phyloP scores from a whole-genome alignment of 2,888 invertebrate species.

The Platynereis dumerilii region DNA sequence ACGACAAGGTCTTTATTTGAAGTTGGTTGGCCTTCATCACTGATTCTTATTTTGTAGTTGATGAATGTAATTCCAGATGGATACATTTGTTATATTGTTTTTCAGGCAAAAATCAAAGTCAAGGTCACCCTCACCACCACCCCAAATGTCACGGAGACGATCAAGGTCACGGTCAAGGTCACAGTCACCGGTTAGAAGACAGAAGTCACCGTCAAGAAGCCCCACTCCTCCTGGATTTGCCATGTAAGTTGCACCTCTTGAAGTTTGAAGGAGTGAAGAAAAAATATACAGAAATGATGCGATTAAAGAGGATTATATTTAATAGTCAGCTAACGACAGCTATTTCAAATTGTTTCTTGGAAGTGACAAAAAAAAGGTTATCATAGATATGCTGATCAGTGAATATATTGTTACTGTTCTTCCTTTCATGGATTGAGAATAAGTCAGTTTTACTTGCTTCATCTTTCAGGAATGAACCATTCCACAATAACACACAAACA shows the following conservation, averaged over 20 bases:
- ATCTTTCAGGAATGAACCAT: slow-evolving; percentile 28
- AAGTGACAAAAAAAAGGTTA: background rate
- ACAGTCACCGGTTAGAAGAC: slow-evolving; percentile 29
- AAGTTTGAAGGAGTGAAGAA: background rate
- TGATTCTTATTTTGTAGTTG: too few relatives aligned
- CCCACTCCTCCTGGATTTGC: slow-evolving; percentile 76
- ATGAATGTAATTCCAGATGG: background rate
- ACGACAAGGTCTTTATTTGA: too few relatives aligned
- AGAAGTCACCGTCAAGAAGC: slow-evolving; percentile 61
- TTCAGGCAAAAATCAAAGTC: slow-evolving; percentile 44
- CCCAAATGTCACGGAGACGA: slow-evolving; percentile 21
- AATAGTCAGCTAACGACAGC: slow-evolving; percentile 8
- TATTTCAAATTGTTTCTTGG: background rate
- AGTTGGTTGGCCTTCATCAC: too few relatives aligned
- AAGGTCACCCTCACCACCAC: slow-evolving; percentile 26
- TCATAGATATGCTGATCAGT: too few relatives aligned
- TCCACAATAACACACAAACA: slow-evolving; percentile 9
- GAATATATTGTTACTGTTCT: too few relatives aligned
- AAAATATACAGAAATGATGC: background rate
- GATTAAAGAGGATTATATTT: too few relatives aligned
- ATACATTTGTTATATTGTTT: background rate
- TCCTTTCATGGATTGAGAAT: too few relatives aligned
- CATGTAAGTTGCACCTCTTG: too few relatives aligned
- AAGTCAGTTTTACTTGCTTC: too few relatives aligned
- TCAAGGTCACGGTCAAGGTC: slow-evolving; percentile 59